A percentile compares a stretch with the other conserved stretches of the same genome.
Evolutionary conservation across 2,113 vertebrate genomes (phyloP).

Genomic region (Camelus bactrianus): DNA sequence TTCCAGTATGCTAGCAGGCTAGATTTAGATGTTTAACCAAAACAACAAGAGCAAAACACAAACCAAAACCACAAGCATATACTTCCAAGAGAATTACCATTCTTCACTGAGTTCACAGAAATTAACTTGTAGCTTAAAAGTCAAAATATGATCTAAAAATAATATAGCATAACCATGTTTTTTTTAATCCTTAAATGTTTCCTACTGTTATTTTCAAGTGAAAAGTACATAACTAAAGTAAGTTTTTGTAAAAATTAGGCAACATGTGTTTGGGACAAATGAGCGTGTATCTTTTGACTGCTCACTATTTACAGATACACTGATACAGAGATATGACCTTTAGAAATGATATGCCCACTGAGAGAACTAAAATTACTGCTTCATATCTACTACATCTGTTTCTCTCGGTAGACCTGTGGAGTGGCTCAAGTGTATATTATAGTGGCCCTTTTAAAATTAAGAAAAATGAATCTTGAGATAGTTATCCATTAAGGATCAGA

Average conservation of each 20-base stretch:
- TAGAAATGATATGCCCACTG: background rate
- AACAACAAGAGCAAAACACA: background rate
- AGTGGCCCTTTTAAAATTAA: background rate
- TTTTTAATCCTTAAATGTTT: background rate
- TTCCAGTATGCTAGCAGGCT: background rate
- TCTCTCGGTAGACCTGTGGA: background rate
- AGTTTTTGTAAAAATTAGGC: background rate
- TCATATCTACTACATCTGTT: background rate
- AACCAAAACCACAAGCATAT: background rate
- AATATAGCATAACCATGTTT: background rate
- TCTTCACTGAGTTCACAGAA: background rate
- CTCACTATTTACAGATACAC: background rate
- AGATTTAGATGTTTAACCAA: conserved; percentile 47
- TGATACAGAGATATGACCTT: background rate
- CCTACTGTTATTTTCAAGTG: background rate
- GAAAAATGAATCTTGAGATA: background rate
- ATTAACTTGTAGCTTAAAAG: background rate
- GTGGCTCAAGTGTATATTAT: background rate
- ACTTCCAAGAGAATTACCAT: conserved; percentile 25
- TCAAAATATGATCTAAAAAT: conserved; percentile 29
- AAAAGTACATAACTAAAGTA: background rate
- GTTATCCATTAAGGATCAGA: background rate
- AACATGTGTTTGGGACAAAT: background rate
- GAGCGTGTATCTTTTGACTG: background rate
- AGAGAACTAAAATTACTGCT: background rate